Evolutionary conservation across 1,140 invertebrate genomes (phyloP).

Genomic region (Camponotus pennsylvanicus): DNA sequence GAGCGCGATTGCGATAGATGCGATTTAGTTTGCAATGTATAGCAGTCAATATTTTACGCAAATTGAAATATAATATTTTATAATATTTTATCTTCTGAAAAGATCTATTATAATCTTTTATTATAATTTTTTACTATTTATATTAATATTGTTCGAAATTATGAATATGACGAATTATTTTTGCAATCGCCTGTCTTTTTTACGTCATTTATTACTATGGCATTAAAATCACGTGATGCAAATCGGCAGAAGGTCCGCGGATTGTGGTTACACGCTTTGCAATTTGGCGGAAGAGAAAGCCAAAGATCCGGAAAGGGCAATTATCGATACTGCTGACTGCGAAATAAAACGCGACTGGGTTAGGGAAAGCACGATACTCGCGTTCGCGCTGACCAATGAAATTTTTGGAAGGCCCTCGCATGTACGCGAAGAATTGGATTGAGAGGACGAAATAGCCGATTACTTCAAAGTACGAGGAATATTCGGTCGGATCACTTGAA

Average conservation of each 20-base stretch:
- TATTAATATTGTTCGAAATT: background rate
- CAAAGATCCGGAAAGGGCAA: slow-evolving; percentile 61
- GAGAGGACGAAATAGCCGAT: slow-evolving; percentile 58
- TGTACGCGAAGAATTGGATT: slow-evolving; percentile 62
- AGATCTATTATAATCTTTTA: background rate
- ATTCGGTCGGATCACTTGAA: slow-evolving; percentile 19
- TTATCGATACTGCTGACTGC: slow-evolving; percentile 67
- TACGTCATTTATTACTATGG: background rate
- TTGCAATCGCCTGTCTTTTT: background rate
- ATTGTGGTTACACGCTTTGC: slow-evolving; percentile 33
- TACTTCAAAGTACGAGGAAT: slow-evolving; percentile 43
- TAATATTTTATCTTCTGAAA: background rate
- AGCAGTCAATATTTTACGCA: background rate
- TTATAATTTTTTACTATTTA: background rate
- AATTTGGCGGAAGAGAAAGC: slow-evolving; percentile 16
- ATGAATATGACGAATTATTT: background rate
- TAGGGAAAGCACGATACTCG: slow-evolving; percentile 30
- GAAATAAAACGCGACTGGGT: slow-evolving; percentile 51
- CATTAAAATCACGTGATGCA: background rate
- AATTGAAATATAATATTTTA: background rate
- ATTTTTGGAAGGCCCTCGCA: slow-evolving; percentile 63
- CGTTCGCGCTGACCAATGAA: slow-evolving; percentile 64
- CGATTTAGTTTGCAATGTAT: slow-evolving; percentile 7
- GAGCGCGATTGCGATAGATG: background rate
- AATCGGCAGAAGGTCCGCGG: background rate